phyloP scores from a whole-genome alignment of 2,113 vertebrate species.

The Chamaetylas fuelleborni region DNA sequence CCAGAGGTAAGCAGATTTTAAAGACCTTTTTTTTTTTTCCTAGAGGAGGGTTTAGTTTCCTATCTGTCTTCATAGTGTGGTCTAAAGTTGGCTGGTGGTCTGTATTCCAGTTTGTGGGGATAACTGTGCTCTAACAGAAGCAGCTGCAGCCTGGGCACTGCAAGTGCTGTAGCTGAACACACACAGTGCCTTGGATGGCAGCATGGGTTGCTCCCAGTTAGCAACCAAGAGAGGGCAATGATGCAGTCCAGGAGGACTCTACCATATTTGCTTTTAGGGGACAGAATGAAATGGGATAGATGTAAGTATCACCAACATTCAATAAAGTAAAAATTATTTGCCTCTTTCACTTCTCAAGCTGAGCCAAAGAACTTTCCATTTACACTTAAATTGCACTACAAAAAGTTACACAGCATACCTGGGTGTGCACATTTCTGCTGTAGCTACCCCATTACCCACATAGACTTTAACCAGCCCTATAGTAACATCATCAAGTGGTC shows the following conservation, averaged over 20 bases:
- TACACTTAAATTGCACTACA: background rate
- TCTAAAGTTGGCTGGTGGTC: background rate
- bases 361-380: background rate
- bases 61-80: background rate
- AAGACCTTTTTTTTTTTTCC: background rate
- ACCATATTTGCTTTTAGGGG: background rate
- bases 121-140: background rate
- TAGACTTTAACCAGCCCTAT: background rate
- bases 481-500: background rate
- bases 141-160: background rate
- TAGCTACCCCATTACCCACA: background rate
- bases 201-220: background rate
- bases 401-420: background rate
- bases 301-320: background rate
- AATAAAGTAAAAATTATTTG: background rate
- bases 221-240: rapidly evolving
- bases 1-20: constrained; percentile 79
- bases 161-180: background rate
- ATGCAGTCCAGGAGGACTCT: background rate
- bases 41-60: background rate
- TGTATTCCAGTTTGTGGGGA: background rate
- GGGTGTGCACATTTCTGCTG: background rate
- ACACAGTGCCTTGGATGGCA: background rate
- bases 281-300: background rate
- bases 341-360: background rate